A percentile compares a stretch with the other conserved stretches of the same genome.
These are phyloP conservation scores for Scolopax rusticola DNA, from an alignment of 2,797 vertebrate genomes.

Conservation along the genomic window DNA sequence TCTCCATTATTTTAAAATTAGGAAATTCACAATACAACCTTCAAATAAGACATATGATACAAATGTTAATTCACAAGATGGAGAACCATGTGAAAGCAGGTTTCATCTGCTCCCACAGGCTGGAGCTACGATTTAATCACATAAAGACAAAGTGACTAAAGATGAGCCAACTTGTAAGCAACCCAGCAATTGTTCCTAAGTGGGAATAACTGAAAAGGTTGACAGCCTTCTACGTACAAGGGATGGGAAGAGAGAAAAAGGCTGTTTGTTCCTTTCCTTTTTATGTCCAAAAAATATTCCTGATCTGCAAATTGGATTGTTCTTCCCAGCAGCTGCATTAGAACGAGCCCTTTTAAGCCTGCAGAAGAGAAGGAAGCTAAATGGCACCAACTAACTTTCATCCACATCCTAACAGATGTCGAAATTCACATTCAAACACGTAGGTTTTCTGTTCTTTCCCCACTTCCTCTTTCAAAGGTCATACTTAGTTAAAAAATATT, in stretches of 20 bases:
- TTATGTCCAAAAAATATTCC: not conserved
- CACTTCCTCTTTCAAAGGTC: not conserved
- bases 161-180: not conserved
- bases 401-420: not conserved
- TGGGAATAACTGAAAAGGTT: not conserved
- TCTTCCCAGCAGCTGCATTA: not conserved
- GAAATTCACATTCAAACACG: not conserved
- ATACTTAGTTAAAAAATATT: not conserved
- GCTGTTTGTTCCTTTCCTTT: not conserved
- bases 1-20: not conserved
- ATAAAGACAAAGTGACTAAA: not conserved
- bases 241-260: not conserved
- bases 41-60: not conserved
- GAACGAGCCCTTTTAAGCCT: conserved; percentile 7
- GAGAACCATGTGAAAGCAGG: not conserved
- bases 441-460: not conserved
- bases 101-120: not conserved
- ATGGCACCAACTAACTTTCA: not conserved
- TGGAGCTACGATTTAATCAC: not conserved
- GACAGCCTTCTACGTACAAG: not conserved
- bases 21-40: not conserved
- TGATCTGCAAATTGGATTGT: not conserved
- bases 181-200: not conserved
- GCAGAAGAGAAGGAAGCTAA: not conserved
- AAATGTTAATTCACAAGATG: not conserved